Evolutionary conservation across 2,113 vertebrate genomes (phyloP).

Genomic region (Lagopus leucura): DNA sequence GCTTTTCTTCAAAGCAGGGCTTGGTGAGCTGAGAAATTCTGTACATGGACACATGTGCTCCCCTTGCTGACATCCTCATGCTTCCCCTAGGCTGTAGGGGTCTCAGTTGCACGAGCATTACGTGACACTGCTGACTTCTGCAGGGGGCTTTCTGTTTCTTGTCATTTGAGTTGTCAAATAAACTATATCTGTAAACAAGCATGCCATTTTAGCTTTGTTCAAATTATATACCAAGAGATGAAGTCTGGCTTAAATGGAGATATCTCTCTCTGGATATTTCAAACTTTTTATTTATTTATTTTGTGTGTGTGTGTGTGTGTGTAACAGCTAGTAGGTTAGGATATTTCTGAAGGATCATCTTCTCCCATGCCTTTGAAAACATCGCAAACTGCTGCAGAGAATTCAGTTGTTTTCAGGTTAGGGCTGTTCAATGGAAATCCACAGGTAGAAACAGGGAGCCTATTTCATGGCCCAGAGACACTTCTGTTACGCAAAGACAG

Average conservation of each 20-base stretch:
- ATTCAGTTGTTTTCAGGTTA: background rate
- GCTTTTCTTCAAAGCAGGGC: background rate
- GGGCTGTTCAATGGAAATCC: background rate
- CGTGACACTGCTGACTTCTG: background rate
- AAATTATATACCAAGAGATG: background rate
- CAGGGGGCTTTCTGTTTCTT: background rate
- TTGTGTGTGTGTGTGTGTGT: too few species aligned
- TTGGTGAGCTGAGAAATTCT: background rate
- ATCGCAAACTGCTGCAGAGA: background rate
- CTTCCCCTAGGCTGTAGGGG: background rate
- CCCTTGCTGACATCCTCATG: background rate
- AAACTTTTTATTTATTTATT: background rate
- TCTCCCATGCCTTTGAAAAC: background rate
- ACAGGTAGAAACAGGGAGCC: background rate
- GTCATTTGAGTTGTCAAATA: background rate
- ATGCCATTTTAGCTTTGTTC: background rate
- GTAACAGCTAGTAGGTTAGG: background rate
- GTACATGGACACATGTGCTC: background rate
- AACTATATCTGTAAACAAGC: background rate
- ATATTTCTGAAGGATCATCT: background rate
- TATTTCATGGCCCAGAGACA: background rate
- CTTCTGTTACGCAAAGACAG: background rate
- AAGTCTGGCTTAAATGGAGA: background rate
- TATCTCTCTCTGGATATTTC: background rate
- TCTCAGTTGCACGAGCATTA: background rate